phyloP scores from a whole-genome alignment of 2,888 invertebrate species.

The Diaprepes abbreviatus region DNA sequence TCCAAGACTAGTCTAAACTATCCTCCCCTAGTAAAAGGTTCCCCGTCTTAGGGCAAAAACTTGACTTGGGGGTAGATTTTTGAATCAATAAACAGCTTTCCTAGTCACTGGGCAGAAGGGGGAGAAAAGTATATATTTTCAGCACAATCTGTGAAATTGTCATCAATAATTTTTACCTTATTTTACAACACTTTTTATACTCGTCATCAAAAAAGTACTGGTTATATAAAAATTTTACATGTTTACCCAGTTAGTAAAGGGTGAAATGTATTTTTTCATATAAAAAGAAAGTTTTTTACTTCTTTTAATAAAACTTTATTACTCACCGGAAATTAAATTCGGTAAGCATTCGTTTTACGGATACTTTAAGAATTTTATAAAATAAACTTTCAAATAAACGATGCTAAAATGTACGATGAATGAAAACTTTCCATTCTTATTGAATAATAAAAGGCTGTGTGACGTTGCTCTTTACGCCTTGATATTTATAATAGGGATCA shows the following conservation, averaged over 20 bases:
- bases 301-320: slow-evolving; percentile 5
- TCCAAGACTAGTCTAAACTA: too few relatives aligned
- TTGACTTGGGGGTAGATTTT: too few relatives aligned
- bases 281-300: background rate
- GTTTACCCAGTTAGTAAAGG: background rate
- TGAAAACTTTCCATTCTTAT: slow-evolving; percentile 17
- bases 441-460: slow-evolving; percentile 20
- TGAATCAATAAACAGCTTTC: too few relatives aligned
- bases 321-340: slow-evolving; percentile 3
- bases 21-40: too few relatives aligned
- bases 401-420: slow-evolving; percentile 19
- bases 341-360: background rate
- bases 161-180: too few relatives aligned
- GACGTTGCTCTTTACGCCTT: background rate
- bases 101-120: too few relatives aligned
- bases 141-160: too few relatives aligned
- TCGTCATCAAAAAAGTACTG: too few relatives aligned
- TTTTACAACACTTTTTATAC: too few relatives aligned
- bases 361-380: slow-evolving; percentile 7
- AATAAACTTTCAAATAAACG: slow-evolving; percentile 26
- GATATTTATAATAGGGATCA: background rate
- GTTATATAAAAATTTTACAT: background rate
- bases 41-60: too few relatives aligned
- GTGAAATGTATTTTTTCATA: background rate
- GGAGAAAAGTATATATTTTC: too few relatives aligned